Conservation (phyloP, 2,888 invertebrate species). For the Acronicta aceris region DNA sequence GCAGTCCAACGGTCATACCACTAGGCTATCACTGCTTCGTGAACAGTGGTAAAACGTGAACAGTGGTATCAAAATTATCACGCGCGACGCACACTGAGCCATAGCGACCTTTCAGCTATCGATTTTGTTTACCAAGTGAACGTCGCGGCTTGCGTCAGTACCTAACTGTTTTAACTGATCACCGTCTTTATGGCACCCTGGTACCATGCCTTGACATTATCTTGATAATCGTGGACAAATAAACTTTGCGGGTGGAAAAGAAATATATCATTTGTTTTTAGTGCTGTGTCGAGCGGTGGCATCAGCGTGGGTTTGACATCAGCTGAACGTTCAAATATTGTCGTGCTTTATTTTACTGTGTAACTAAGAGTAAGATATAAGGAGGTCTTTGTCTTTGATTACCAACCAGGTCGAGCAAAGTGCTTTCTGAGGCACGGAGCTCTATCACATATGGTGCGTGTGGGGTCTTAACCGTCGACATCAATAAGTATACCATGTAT, state of each 20-base stretch:
- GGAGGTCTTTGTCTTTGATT: too few species aligned
- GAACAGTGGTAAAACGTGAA: slow-evolving; percentile 3
- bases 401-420: too few species aligned
- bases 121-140: slow-evolving; percentile 50
- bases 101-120: slow-evolving; percentile 45
- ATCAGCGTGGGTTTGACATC: neutral
- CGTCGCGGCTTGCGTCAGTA: slow-evolving; percentile 34
- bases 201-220: slow-evolving; percentile 43
- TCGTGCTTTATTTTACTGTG: neutral
- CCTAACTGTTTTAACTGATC: slow-evolving; percentile 46
- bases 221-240: slow-evolving; percentile 19
- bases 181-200: slow-evolving; percentile 32
- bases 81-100: slow-evolving; percentile 29
- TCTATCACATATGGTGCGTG: too few species aligned
- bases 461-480: too few species aligned
- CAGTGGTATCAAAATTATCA: slow-evolving; percentile 17
- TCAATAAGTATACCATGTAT: too few species aligned
- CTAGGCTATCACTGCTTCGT: too few species aligned
- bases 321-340: neutral
- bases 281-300: slow-evolving; percentile 1
- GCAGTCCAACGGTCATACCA: too few species aligned
- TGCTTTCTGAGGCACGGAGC: too few species aligned
- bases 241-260: slow-evolving; percentile 21
- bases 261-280: slow-evolving; percentile 30
- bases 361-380: too few species aligned